Conservation (phyloP, 2,113 vertebrate genomes). For the Xerus inauris region DNA sequence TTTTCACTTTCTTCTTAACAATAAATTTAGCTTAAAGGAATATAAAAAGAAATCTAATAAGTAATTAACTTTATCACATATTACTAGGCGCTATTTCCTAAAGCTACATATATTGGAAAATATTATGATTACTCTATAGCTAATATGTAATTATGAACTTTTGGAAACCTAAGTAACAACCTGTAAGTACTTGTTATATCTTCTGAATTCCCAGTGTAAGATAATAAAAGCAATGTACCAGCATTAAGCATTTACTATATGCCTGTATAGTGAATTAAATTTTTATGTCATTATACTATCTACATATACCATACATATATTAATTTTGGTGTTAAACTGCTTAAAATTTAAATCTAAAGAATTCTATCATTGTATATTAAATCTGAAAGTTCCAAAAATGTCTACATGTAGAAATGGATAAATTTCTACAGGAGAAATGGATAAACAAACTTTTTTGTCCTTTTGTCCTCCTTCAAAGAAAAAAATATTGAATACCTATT, state of each 20-base stretch:
- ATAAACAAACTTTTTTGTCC: not conserved
- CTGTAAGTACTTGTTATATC: not conserved
- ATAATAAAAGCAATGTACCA: slow-evolving; percentile 21
- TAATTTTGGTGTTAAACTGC: not conserved
- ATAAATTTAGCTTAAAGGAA: slow-evolving; percentile 51
- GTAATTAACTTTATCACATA: slow-evolving; percentile 53
- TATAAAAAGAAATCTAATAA: not conserved
- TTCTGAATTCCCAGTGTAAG: slow-evolving; percentile 27
- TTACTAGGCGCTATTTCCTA: not conserved
- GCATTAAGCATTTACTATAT: not conserved
- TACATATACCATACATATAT: not conserved
- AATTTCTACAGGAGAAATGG: not conserved
- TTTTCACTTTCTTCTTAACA: slow-evolving; percentile 52
- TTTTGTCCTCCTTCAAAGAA: not conserved
- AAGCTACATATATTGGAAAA: slow-evolving; percentile 1
- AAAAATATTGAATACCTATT: not conserved
- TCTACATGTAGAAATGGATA: not conserved
- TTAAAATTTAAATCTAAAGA: not conserved
- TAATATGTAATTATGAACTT: slow-evolving; percentile 57
- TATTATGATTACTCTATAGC: slow-evolving; percentile 45
- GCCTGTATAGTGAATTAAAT: not conserved
- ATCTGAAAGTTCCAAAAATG: not conserved
- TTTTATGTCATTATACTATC: not conserved
- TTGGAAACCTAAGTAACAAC: not conserved
- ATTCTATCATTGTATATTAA: not conserved